phyloP scores from a whole-genome alignment of 2,113 vertebrate genomes.

The Nematolebias whitei region DNA sequence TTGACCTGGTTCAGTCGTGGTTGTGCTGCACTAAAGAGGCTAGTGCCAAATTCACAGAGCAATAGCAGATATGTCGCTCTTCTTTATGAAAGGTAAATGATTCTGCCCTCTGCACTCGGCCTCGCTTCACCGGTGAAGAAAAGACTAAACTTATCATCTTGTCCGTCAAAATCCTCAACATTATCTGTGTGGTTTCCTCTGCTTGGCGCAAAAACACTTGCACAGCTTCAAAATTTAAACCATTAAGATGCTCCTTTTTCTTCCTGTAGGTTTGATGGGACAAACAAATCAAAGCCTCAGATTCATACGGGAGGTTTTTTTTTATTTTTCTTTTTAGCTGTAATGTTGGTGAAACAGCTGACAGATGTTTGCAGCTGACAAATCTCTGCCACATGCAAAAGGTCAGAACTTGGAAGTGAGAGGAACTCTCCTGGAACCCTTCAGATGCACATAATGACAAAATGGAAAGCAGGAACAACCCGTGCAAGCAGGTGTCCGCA shows the following conservation, averaged over 20 bases:
- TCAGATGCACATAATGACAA: not conserved
- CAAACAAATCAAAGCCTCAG: not conserved
- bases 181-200: conserved; percentile 28
- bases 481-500: conserved; percentile 34
- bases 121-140: too few species aligned
- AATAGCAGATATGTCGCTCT: too few species aligned
- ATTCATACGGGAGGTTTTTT: too few species aligned
- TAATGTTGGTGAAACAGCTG: not conserved
- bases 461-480: conserved; percentile 1
- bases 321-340: not conserved
- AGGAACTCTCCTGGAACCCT: conserved; percentile 23
- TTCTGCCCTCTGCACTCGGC: too few species aligned
- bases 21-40: too few species aligned
- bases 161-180: conserved; percentile 38
- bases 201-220: not conserved
- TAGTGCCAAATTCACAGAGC: too few species aligned
- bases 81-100: too few species aligned
- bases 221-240: too few species aligned
- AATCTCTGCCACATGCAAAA: conserved; percentile 5
- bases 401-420: not conserved
- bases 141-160: conserved; percentile 30
- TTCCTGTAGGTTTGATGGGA: not conserved
- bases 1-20: too few species aligned
- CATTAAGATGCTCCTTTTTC: not conserved
- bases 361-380: not conserved